Conservation (phyloP, 2,113 vertebrate genomes). For the Cochlearius cochlearius region DNA sequence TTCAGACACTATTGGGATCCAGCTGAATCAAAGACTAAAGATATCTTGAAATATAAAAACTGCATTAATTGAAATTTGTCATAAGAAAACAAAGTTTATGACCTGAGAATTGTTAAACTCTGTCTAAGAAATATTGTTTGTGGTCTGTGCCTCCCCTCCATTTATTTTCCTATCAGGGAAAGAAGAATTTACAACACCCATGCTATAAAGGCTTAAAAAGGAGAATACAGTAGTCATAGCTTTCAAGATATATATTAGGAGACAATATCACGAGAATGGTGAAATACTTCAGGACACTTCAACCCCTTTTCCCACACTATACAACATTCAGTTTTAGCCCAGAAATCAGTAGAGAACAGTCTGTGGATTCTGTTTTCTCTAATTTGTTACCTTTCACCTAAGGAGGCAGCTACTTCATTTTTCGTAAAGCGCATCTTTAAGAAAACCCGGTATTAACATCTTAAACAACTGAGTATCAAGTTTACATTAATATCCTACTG, state of each 20-base stretch:
- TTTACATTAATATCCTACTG: neutral
- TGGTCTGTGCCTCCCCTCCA: neutral
- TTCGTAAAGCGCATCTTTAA: neutral
- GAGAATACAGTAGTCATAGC: neutral
- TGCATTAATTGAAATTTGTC: neutral
- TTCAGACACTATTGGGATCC: neutral
- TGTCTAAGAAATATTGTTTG: neutral
- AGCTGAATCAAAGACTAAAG: neutral
- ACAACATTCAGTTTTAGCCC: neutral
- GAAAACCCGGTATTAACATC: neutral
- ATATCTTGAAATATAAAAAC: neutral
- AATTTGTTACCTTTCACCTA: neutral
- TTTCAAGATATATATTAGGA: neutral
- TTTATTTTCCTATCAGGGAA: neutral
- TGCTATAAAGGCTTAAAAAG: neutral
- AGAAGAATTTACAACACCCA: neutral
- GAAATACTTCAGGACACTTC: neutral
- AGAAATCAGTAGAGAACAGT: neutral
- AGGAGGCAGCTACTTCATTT: neutral
- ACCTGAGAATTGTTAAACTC: neutral
- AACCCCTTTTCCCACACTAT: neutral
- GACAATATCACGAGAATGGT: neutral
- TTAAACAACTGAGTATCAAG: neutral
- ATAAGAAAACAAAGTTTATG: neutral
- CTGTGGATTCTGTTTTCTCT: neutral